Percentiles rank a stretch among this genome's conserved stretches.
Evolutionary conservation across 2,888 invertebrate species (phyloP).

Genomic region (Melitaea athalia): DNA sequence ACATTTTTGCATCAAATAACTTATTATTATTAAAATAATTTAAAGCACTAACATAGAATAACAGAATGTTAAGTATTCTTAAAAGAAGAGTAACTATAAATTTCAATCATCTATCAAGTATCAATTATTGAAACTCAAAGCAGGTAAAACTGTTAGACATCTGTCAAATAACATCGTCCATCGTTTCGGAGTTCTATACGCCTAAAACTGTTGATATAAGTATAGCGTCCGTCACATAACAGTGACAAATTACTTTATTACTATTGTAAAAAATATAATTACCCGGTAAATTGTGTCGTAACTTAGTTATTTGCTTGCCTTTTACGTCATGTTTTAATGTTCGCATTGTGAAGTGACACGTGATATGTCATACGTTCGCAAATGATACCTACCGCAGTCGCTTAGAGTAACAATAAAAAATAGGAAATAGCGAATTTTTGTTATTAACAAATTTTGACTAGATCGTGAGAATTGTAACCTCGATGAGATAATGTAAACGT

Average conservation of each 20-base stretch:
- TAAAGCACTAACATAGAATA: too few species aligned
- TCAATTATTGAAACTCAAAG: too few species aligned
- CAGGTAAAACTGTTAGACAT: too few species aligned
- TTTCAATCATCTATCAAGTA: too few species aligned
- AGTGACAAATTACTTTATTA: constrained; percentile 8
- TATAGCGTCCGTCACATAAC: not conserved
- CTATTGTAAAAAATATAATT: constrained; percentile 23
- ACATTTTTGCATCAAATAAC: too few species aligned
- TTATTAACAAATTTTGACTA: constrained; percentile 1
- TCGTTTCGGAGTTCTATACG: not conserved
- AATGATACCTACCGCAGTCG: constrained; percentile 16
- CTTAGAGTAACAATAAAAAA: not conserved
- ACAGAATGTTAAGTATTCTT: too few species aligned
- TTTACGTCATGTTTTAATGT: constrained; percentile 39
- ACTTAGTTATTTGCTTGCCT: constrained; percentile 32
- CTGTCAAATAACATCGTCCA: not conserved
- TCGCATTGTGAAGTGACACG: constrained; percentile 40
- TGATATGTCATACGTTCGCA: constrained; percentile 35
- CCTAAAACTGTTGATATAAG: not conserved
- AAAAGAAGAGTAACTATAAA: too few species aligned
- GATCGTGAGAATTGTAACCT: constrained; percentile 7
- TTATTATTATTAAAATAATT: too few species aligned
- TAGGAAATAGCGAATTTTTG: not conserved
- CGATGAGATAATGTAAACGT: not conserved
- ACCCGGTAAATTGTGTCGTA: constrained; percentile 33